Base-by-base conservation (phyloP, 2,888 invertebrate genomes). In the Oegoconia quadripuncta region DNA sequence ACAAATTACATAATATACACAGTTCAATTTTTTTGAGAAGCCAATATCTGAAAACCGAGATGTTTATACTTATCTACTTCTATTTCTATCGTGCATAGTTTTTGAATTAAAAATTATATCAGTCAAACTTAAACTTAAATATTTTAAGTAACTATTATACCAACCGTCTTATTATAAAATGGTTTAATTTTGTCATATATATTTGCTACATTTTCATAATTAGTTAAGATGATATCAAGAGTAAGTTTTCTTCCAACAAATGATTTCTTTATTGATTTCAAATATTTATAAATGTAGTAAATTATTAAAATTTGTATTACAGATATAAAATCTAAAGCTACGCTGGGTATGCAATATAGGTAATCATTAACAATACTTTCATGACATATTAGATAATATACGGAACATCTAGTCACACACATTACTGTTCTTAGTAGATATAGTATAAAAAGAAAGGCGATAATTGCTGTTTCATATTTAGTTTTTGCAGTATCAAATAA, bases 111-210 rank as follows among this genome's bases (percentile, higher is more conserved):
- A 12, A 27, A 27, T 9, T 7, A 22, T 22, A 8, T 22, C 8
- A 22, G 9, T 8, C 11, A 2, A 4, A n/a, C 2, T 2, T 12
- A 11, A 18, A 8, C 3, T n/a, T 17, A 4, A n/a, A 11, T 30
- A 5, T 18, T 3, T n/a, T 11, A 30, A 17, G n/a, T n/a, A n/a
- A 30, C 2, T 17, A 5, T 3, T 8, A 33, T 9, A 33, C 33
- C 6, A 17, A 26, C 34, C 20, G 17, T 9, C 6, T 11, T 12
- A 11, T 20, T 33, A 23, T 39, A 33, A 12, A 34, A 13, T 3
- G 33, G 27, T 30, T 16, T 36, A 25, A 29, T 37, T n/a, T 39
- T 39, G 8, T 39, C 39, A 26, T 22, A 23, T 17, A 23, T 23
- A 17, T 39, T 34, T 1, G 16, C 12, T 11, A 34, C 13, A 3